Evolutionary conservation across 2,113 vertebrate species (phyloP).

Genomic region (Larimichthys crocea): DNA sequence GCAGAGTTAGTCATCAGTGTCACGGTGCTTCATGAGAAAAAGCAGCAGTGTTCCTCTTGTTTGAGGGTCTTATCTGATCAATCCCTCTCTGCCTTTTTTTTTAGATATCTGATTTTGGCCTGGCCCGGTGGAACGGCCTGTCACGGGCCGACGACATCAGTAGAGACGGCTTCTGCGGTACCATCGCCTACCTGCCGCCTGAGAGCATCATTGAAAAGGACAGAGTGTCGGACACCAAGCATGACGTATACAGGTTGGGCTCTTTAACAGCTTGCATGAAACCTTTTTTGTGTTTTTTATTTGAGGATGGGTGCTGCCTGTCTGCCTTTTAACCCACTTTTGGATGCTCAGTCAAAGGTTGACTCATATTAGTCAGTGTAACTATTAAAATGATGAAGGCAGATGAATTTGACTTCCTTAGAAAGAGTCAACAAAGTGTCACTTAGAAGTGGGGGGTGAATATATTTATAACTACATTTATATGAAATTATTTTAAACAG

Average conservation of each 20-base stretch:
- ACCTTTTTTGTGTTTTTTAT: background rate
- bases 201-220: conserved; percentile 97
- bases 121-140: conserved; percentile 96
- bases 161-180: conserved; percentile 96
- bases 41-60: background rate
- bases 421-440: background rate
- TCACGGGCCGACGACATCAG: conserved; percentile 94
- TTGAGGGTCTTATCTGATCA: conserved; percentile 53
- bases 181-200: conserved; percentile 96
- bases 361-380: conserved; percentile 11
- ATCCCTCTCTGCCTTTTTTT: conserved; percentile 15
- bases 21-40: conserved; percentile 31
- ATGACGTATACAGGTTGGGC: conserved; percentile 96
- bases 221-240: conserved; percentile 94
- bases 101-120: conserved; percentile 97
- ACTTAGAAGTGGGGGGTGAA: background rate
- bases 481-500: background rate
- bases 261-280: background rate
- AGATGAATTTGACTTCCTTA: background rate
- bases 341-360: conserved; percentile 1
- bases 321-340: background rate
- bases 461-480: background rate
- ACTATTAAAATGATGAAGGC: background rate
- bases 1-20: conserved; percentile 66
- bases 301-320: background rate